phyloP scores from a whole-genome alignment of 2,888 invertebrate genomes.

The Oxytorus armatus region DNA sequence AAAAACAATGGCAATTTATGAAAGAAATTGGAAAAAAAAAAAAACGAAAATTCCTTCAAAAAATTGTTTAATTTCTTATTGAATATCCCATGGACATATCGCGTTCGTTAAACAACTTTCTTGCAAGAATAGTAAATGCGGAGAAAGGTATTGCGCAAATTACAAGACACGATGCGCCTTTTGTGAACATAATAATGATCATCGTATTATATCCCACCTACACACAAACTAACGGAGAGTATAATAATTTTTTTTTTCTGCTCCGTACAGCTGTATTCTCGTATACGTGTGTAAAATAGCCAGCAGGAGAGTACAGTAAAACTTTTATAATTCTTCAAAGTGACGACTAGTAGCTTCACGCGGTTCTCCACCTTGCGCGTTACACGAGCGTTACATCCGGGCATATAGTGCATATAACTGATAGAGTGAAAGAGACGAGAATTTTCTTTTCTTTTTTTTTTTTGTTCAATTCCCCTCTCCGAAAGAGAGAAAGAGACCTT shows the following conservation, averaged over 20 bases:
- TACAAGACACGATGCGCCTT: constrained; percentile 52
- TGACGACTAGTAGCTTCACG: constrained; percentile 29
- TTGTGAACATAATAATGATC: constrained; percentile 56
- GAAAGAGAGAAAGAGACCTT: constrained; percentile 8
- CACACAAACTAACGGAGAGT: constrained; percentile 30
- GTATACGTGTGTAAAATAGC: too few relatives aligned
- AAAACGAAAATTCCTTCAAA: not conserved
- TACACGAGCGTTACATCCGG: constrained; percentile 67
- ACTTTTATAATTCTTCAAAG: constrained; percentile 42
- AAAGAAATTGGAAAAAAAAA: too few relatives aligned
- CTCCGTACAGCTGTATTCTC: too few relatives aligned
- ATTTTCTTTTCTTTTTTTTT: not conserved
- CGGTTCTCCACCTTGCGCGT: constrained; percentile 63
- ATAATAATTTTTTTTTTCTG: constrained; percentile 27
- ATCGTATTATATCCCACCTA: constrained; percentile 57
- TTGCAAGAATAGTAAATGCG: constrained; percentile 51
- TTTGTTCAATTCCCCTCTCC: not conserved
- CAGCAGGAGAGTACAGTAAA: constrained; percentile 7
- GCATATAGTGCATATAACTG: constrained; percentile 28
- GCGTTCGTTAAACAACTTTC: constrained; percentile 60
- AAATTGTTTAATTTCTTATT: not conserved
- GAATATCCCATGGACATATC: not conserved
- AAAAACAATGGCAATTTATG: too few relatives aligned
- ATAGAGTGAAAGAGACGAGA: constrained; percentile 45
- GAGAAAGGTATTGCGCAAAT: constrained; percentile 69